A percentile compares a stretch with the other conserved stretches of the same genome.
phyloP scores from a whole-genome alignment of 2,797 vertebrate species.

The Chanos chanos region DNA sequence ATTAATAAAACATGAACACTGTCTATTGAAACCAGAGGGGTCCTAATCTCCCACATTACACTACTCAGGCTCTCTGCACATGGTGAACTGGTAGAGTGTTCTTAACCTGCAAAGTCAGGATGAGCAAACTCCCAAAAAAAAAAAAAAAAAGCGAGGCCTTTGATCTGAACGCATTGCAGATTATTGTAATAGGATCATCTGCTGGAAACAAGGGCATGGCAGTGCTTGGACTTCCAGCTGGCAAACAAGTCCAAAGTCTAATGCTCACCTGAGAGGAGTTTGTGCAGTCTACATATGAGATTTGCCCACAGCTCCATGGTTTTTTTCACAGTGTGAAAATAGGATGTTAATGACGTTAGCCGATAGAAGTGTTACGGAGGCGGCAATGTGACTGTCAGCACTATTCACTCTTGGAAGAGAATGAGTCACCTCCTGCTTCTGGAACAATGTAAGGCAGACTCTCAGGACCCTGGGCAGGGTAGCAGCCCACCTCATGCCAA shows the following conservation, averaged over 20 bases:
- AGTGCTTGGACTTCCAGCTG: background rate
- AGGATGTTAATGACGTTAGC: background rate
- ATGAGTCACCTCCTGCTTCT: conserved; percentile 6
- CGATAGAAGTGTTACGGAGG: background rate
- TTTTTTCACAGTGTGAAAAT: background rate
- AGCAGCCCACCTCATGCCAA: too few species aligned
- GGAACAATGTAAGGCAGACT: background rate
- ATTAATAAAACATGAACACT: conserved; percentile 63
- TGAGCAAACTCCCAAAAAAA: conserved; percentile 18
- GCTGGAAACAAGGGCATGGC: conserved; percentile 22
- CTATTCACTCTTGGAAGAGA: background rate
- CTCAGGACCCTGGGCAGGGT: background rate
- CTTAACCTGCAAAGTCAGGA: too few species aligned
- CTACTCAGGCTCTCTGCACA: too few species aligned
- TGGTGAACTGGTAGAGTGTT: background rate
- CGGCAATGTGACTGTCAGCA: conserved; percentile 4
- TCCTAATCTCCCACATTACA: conserved; percentile 37
- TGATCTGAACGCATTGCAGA: conserved; percentile 53
- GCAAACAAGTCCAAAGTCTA: background rate
- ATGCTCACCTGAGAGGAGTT: background rate
- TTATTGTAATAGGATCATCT: conserved; percentile 45
- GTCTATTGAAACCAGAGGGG: conserved; percentile 38
- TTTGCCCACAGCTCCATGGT: background rate
- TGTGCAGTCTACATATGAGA: background rate
- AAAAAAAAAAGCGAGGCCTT: conserved; percentile 40